Base-by-base conservation (phyloP, 2,888 invertebrate species). In the Patella ulyssiponensis region DNA sequence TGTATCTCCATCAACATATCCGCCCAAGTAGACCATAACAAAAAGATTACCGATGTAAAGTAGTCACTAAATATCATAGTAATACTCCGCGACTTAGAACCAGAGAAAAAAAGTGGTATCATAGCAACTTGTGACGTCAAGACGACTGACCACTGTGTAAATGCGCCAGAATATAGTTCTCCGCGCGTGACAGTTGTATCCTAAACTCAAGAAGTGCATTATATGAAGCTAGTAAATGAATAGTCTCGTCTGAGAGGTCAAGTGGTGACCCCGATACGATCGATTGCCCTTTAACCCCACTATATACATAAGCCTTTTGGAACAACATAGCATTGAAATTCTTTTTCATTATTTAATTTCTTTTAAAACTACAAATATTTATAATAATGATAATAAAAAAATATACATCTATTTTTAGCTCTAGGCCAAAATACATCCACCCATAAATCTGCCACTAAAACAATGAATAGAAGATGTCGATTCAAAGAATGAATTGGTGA, bases 151-250 rank as follows among this genome's bases (percentile, higher is more conserved):
- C 84, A 82, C 80, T 81, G 82, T 84, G 82, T 82, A 79, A 84
- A 79, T 85, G 80, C 86, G 83, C 85, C 82, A 83, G 80, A 84
- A 86, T 83, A 82, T 86, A 86, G 86, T 85, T 84, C 86, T 82
- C 80, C 79, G 75, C 79, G 79, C 81, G 84, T 77, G 80, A 81
- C 81, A 80, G 73, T 76, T 76, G 74, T 80, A 80, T 75, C 74
- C 75, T 56, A 52, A 77, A 76, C 79, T 76, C 76, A 78, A n/a
- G 53, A 74, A 70, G 72, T 77, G 81, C 78, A 74, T 77, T 79
- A 44, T 52, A 71, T 73, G 44, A 44, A 52, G 54, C 52, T 73
- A 20, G 20, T 20, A 23, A 23, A 64, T 64, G 23, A 64, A 64
- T 64, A 64, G 23, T 64, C 64, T 64, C 20, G 20, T 64, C 64